These are phyloP conservation scores for Eulemur rufifrons DNA, from an alignment of 2,113 vertebrate genomes.

Conservation along the genomic window DNA sequence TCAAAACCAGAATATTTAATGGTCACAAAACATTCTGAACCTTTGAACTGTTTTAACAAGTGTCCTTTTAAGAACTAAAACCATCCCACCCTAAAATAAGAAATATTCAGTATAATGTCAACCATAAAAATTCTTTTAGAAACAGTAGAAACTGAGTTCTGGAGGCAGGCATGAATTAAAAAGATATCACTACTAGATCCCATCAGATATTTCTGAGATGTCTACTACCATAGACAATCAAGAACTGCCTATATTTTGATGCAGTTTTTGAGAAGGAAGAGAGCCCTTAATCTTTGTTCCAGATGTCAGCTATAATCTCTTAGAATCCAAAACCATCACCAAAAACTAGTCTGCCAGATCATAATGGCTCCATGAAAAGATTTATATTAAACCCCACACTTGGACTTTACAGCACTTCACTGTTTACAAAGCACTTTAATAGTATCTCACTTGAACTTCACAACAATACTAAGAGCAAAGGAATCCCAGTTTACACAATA, in stretches of 20 bases:
- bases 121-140: conserved; percentile 24
- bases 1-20: conserved; percentile 19
- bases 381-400: not conserved
- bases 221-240: not conserved
- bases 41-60: not conserved
- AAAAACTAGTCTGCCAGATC: conserved; percentile 3
- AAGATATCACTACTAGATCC: not conserved
- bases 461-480: not conserved
- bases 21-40: conserved; percentile 18
- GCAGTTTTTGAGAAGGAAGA: not conserved
- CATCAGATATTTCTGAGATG: not conserved
- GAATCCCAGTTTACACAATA: not conserved
- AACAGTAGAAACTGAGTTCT: conserved; percentile 35
- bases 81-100: not conserved
- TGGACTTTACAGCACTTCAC: not conserved
- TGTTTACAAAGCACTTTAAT: conserved; percentile 27
- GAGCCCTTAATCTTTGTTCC: not conserved
- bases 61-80: conserved; percentile 37
- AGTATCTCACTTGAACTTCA: not conserved
- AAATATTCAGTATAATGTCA: not conserved
- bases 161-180: conserved; percentile 20
- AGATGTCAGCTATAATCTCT: not conserved
- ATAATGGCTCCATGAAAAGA: not conserved
- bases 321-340: not conserved
- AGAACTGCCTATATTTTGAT: conserved; percentile 20